Conservation (phyloP, 2,888 invertebrate genomes). For the Gastracanthus pulcherrimus region DNA sequence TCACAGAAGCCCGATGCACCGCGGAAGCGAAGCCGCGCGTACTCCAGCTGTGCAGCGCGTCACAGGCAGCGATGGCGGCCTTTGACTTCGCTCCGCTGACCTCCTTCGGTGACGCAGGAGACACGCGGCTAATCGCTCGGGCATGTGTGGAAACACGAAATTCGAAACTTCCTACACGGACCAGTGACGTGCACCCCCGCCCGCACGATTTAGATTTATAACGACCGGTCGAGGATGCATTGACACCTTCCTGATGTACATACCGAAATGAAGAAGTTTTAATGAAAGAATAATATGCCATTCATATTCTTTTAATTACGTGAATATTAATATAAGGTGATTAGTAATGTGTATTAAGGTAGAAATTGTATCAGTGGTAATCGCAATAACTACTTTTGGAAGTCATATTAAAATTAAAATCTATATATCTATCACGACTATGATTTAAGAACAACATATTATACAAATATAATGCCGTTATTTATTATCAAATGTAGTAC, state of each 20-base stretch:
- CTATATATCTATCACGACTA: too few species aligned
- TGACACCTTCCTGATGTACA: neutral
- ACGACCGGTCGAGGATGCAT: constrained; percentile 47
- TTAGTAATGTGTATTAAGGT: too few species aligned
- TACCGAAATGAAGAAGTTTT: neutral
- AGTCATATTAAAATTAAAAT: too few species aligned
- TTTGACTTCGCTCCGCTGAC: constrained; percentile 56
- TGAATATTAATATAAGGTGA: too few species aligned
- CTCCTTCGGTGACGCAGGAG: constrained; percentile 48
- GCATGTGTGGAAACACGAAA: constrained; percentile 74
- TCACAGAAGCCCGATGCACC: constrained; percentile 64
- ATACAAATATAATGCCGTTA: too few species aligned
- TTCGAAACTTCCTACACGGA: constrained; percentile 67
- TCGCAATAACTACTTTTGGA: too few species aligned
- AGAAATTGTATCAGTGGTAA: too few species aligned
- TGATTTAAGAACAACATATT: too few species aligned
- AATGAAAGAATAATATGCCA: neutral
- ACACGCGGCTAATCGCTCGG: constrained; percentile 65
- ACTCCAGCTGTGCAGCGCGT: constrained; percentile 62
- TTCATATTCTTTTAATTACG: too few species aligned
- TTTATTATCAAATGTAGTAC: too few species aligned
- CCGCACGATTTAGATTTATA: constrained; percentile 57
- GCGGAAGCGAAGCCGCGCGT: constrained; percentile 57
- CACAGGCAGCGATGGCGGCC: too few species aligned
- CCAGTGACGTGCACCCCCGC: constrained; percentile 42